Evolutionary conservation across 2,113 vertebrate genomes (phyloP).

Genomic region (Mesocricetus auratus): DNA sequence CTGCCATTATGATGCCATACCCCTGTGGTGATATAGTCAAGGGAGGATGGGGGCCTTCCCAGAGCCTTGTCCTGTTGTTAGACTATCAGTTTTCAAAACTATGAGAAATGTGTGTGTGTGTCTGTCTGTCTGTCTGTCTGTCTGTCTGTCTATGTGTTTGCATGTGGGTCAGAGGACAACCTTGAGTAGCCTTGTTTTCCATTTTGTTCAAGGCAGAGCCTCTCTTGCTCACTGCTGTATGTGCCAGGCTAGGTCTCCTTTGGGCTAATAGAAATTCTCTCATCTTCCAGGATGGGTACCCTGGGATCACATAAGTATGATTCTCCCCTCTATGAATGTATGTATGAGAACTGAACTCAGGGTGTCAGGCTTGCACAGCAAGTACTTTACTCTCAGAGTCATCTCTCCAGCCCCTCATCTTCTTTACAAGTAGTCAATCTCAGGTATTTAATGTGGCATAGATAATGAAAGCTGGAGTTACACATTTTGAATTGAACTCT

Average conservation of each 20-base stretch:
- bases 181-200: background rate
- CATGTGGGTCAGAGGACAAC: background rate
- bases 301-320: background rate
- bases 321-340: background rate
- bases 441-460: background rate
- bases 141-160: background rate
- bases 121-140: background rate
- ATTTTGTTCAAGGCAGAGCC: background rate
- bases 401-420: background rate
- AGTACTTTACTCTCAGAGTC: background rate
- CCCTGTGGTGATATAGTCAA: background rate
- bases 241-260: background rate
- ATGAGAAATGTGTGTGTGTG: background rate
- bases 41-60: background rate
- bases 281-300: background rate
- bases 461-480: background rate
- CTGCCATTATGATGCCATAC: background rate
- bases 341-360: background rate
- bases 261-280: background rate
- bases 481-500: background rate
- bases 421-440: too few species aligned
- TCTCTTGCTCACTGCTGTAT: background rate
- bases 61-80: background rate
- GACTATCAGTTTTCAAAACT: background rate
- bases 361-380: background rate